A percentile compares a stretch with the other conserved stretches of the same genome.
phyloP scores from a whole-genome alignment of 2,888 invertebrate species.

The Spodoptera littoralis region DNA sequence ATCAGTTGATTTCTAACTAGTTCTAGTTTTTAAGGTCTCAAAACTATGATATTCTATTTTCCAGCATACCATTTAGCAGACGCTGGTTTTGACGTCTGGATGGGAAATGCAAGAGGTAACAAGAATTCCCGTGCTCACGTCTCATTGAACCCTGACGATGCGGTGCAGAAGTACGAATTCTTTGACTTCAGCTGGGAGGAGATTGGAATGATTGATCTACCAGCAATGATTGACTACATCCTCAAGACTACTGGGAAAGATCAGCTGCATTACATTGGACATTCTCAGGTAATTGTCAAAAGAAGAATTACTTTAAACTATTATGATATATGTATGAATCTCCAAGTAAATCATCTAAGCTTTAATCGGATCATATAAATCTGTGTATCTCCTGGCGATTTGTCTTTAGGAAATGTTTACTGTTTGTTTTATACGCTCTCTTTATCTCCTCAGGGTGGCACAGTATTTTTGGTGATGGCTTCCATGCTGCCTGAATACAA shows the following conservation, averaged over 20 bases:
- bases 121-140: conserved; percentile 90
- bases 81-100: conserved; percentile 93
- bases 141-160: conserved; percentile 68
- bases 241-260: conserved; percentile 65
- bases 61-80: conserved; percentile 91
- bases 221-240: conserved; percentile 77
- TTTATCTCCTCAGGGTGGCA: conserved; percentile 66
- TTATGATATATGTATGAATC: no score
- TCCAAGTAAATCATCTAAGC: no score
- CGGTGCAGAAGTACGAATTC: conserved; percentile 63
- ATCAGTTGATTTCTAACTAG: neutral
- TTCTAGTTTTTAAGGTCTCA: no score
- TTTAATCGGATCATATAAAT: no score
- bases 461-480: conserved; percentile 71
- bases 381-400: no score
- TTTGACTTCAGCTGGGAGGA: conserved; percentile 81
- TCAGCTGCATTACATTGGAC: conserved; percentile 79
- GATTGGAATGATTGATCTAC: conserved; percentile 73
- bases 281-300: conserved; percentile 67
- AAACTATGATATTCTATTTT: conserved; percentile 15
- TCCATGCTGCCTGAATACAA: conserved; percentile 75
- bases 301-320: no score
- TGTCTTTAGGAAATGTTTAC: no score
- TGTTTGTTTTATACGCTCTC: no score
- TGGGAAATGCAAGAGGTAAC: conserved; percentile 95